Base-by-base conservation (phyloP, 2,888 invertebrate genomes). In the Hypolimnas misippus region DNA sequence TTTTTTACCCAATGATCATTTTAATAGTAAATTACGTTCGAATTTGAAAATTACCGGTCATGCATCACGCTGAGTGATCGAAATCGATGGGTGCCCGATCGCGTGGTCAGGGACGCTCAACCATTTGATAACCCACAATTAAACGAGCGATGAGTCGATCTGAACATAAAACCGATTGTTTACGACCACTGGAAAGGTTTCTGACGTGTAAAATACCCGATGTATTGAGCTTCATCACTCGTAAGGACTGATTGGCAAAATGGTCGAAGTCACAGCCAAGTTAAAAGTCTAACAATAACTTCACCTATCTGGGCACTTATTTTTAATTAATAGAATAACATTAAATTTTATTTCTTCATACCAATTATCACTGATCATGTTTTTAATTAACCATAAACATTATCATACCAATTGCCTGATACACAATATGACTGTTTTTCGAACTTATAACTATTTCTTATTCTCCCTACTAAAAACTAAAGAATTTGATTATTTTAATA, bases 81-180 rank as follows among this genome's bases (percentile, higher is more conserved):
- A 64, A 64, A 10, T 51, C 55, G 66, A 62, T 64, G 66, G 58
- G 66, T 52, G 38, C 42, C 42, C 51, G 54, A 17, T 49, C 19
- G 38, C 61, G 52, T 44, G 55, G 46, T 52, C 61, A 49, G 59
- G 35, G 61, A 55, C 61, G 58, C 51, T 58, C 61, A 62, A 53
- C 61, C 66, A 50, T 62, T 64, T 63, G 67, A 65, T 65, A 61
- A 65, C 66, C 66, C 58, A 63, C 63, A 70, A 67, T 69, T 66
- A 66, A 66, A 66, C 56, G 62, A 71, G 62, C 72, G 68, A 72
- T 69, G 66, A 73, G 76, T 77, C 76, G 78, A 78, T 77, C 73
- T 69, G 70, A 68, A 70, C 76, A 79, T 83, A 82, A 84, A 81
- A 75, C 72, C 65, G 57, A 70, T 66, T 77, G 73, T 84, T 84